These are phyloP conservation scores for Nomada ruficornis DNA, from an alignment of 2,888 invertebrate genomes.

Conservation along the genomic window DNA sequence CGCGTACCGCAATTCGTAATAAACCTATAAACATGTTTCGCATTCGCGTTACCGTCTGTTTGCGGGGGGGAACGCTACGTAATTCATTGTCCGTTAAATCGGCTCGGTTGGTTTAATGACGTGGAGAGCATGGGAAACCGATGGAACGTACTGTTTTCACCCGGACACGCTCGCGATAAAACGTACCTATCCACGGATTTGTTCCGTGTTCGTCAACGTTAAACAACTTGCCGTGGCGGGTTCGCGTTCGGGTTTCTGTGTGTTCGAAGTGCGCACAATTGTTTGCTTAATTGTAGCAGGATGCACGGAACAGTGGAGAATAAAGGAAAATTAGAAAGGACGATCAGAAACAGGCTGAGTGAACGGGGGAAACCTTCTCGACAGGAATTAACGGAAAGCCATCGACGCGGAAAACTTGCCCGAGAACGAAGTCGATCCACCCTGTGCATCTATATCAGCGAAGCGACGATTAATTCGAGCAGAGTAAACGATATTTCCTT, in stretches of 20 bases:
- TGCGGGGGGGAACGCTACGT: constrained; percentile 23
- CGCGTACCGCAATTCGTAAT: constrained; percentile 39
- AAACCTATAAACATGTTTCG: constrained; percentile 48
- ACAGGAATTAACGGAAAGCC: neutral
- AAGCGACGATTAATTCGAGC: constrained; percentile 44
- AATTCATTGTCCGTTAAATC: constrained; percentile 63
- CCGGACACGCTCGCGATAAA: neutral
- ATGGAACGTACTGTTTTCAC: constrained; percentile 3
- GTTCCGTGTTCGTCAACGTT: neutral
- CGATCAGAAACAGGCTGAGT: too few species aligned
- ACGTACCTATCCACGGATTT: neutral
- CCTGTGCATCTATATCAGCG: constrained; percentile 15
- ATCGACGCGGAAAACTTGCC: neutral
- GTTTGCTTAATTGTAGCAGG: neutral
- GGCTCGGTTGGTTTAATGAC: constrained; percentile 47
- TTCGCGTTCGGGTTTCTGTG: too few species aligned
- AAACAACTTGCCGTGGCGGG: neutral
- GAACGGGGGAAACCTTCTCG: neutral
- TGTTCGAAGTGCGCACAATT: neutral
- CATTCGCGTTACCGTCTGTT: constrained; percentile 34
- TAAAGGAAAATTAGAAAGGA: neutral
- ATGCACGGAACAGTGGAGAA: neutral
- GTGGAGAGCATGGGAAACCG: constrained; percentile 47
- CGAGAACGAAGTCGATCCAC: neutral
- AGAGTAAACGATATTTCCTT: constrained; percentile 51